Evolutionary conservation across 2,888 invertebrate genomes (phyloP).

Genomic region (Merodon equestris): DNA sequence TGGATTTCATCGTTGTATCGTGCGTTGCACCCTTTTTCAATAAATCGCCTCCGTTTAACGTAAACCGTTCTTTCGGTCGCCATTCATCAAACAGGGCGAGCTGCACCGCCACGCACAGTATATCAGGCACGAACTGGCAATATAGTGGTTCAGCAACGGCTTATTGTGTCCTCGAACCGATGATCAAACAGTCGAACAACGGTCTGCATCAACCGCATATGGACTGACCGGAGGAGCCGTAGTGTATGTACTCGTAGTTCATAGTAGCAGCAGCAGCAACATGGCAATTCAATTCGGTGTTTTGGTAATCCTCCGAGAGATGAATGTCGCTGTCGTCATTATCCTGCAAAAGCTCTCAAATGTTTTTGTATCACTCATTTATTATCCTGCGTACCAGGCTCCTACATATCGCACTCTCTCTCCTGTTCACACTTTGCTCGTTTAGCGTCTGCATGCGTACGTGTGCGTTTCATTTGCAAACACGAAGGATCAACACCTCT

Average conservation of each 20-base stretch:
- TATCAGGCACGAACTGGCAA: not conserved
- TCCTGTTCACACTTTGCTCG: too few relatives aligned
- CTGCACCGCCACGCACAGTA: not conserved
- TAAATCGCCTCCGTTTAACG: conserved; percentile 30
- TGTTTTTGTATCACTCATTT: conserved; percentile 38
- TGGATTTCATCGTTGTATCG: conserved; percentile 9
- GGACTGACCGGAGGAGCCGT: too few relatives aligned
- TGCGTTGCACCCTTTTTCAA: conserved; percentile 8
- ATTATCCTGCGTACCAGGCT: conserved; percentile 32
- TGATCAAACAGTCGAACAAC: too few relatives aligned
- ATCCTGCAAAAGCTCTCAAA: conserved; percentile 28
- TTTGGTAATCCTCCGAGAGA: conserved; percentile 15
- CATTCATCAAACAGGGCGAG: conserved; percentile 14
- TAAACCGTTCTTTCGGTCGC: conserved; percentile 4
- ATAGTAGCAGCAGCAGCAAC: conserved; percentile 13
- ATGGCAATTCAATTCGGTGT: conserved; percentile 15
- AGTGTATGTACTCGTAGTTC: too few relatives aligned
- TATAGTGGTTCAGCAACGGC: not conserved
- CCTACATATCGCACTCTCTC: too few relatives aligned
- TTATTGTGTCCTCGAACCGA: not conserved
- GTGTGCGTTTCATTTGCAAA: conserved; percentile 38
- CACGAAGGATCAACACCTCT: conserved; percentile 46
- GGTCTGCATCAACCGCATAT: too few relatives aligned
- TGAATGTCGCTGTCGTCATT: conserved; percentile 25
- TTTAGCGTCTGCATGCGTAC: too few relatives aligned